These are phyloP conservation scores for Drosophila tani DNA, from an alignment of 1,140 invertebrate species.

Conservation along the genomic window DNA sequence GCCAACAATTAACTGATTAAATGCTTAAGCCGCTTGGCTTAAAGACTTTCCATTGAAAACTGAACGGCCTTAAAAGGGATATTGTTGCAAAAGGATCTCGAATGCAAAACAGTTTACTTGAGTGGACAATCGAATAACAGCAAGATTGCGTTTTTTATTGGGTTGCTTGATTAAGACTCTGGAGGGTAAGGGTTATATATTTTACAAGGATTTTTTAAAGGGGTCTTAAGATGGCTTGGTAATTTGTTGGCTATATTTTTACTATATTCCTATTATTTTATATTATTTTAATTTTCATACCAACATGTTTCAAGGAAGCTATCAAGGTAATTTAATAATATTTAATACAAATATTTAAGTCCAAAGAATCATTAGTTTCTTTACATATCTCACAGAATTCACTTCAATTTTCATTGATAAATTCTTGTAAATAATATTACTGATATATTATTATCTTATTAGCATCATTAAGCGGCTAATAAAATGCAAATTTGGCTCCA, in stretches of 20 bases:
- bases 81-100: neutral
- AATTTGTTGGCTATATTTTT: neutral
- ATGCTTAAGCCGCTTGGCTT: conserved; percentile 71
- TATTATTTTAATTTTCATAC: no score
- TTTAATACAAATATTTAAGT: no score
- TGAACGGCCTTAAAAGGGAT: neutral
- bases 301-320: no score
- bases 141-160: neutral
- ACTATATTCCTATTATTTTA: no score
- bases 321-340: no score
- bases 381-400: no score
- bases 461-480: conserved; percentile 5
- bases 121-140: conserved; percentile 1
- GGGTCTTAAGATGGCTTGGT: no score
- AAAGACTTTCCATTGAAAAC: conserved; percentile 47
- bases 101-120: conserved; percentile 38
- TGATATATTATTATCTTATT: conserved; percentile 3
- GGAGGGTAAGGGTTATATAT: no score
- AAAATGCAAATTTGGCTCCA: neutral
- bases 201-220: neutral
- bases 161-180: neutral
- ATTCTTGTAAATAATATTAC: neutral
- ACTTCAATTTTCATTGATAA: neutral
- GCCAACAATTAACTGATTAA: conserved; percentile 81
- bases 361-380: no score